phyloP scores from a whole-genome alignment of 1,140 invertebrate genomes.

The Gonioctena quinquepunctata region DNA sequence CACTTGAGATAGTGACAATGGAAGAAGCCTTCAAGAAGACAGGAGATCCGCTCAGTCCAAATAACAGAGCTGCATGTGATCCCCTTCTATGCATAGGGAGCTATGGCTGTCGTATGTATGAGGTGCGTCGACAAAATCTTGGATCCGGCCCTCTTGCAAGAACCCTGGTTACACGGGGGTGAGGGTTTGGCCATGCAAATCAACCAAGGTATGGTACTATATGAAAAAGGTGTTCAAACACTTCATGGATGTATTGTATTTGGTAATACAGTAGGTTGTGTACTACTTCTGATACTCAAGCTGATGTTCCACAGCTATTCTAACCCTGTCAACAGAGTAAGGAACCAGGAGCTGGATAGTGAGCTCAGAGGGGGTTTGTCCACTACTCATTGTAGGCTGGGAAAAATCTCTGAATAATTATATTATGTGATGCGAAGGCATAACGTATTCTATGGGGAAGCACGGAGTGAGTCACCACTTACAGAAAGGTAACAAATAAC shows the following conservation, averaged over 20 bases:
- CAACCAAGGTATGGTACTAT: neutral
- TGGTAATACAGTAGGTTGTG: neutral
- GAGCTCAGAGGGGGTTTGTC: no score
- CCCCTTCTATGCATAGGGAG: neutral
- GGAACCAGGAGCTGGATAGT: no score
- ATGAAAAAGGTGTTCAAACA: neutral
- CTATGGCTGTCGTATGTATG: neutral
- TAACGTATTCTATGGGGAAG: neutral
- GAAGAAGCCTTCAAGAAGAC: neutral
- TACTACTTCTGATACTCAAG: no score
- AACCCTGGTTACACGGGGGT: no score
- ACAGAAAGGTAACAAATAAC: no score
- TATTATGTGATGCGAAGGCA: neutral
- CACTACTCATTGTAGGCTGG: no score
- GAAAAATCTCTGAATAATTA: no score
- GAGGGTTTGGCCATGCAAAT: neutral
- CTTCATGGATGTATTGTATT: no score
- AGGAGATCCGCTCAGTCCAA: neutral
- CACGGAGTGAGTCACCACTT: no score
- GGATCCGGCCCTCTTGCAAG: neutral
- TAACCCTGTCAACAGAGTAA: no score
- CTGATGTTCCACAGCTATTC: no score
- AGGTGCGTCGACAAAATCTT: neutral
- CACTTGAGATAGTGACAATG: neutral
- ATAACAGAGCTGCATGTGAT: neutral